Evolutionary conservation across 92 coral and sea anemone genomes (phyloP).

Genomic region (Actinostola sp.): DNA sequence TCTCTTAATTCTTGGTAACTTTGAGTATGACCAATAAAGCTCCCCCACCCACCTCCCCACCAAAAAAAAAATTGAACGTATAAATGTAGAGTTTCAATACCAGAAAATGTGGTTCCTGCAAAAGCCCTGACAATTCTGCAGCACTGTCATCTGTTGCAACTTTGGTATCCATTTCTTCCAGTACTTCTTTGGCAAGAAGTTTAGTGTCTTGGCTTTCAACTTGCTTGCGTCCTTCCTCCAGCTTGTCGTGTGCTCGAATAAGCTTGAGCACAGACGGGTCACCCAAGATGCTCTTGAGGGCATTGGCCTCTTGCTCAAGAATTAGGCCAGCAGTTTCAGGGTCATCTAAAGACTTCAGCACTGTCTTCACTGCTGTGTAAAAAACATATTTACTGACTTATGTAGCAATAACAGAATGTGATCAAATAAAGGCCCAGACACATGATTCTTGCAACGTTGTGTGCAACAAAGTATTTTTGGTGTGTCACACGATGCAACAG

Average conservation of each 20-base stretch:
- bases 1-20: too few relatives aligned
- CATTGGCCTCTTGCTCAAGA: slow-evolving; percentile 96
- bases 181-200: slow-evolving; percentile 75
- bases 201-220: slow-evolving; percentile 81
- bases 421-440: too few relatives aligned
- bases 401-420: too few relatives aligned
- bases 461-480: too few relatives aligned
- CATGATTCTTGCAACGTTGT: not conserved
- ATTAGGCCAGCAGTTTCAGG: slow-evolving; percentile 94
- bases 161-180: slow-evolving; percentile 67
- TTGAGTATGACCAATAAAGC: too few relatives aligned
- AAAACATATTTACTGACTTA: not conserved
- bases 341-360: slow-evolving; percentile 89
- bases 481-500: too few relatives aligned
- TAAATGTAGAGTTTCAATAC: slow-evolving; percentile 54
- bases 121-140: slow-evolving; percentile 72
- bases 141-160: slow-evolving; percentile 77
- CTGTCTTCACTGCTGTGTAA: slow-evolving; percentile 83
- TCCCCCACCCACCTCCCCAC: too few relatives aligned
- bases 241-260: slow-evolving; percentile 90
- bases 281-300: slow-evolving; percentile 89
- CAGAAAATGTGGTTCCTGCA: slow-evolving; percentile 90
- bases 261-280: slow-evolving; percentile 94
- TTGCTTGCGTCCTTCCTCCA: slow-evolving; percentile 93
- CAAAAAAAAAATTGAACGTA: too few relatives aligned